phyloP scores from a whole-genome alignment of 2,888 invertebrate species.

The Desoria tigrina region DNA sequence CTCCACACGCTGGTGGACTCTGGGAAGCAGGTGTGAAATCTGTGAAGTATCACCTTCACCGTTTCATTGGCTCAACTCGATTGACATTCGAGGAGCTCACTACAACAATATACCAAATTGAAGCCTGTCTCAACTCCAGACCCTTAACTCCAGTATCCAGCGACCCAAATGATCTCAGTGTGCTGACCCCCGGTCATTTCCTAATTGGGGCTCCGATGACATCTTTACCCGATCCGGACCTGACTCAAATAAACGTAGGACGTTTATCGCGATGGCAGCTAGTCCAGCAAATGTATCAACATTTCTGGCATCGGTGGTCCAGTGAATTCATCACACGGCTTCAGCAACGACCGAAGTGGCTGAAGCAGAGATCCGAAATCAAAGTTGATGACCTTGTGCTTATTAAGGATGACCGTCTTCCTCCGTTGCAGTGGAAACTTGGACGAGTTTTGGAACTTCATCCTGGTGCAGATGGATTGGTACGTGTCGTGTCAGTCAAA shows the following conservation, averaged over 20 bases:
- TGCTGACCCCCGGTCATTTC: too few relatives aligned
- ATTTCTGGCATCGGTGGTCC: too few relatives aligned
- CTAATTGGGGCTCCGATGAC: too few relatives aligned
- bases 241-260: slow-evolving; percentile 4
- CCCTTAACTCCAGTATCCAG: slow-evolving; percentile 44
- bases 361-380: slow-evolving; percentile 3
- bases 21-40: too few relatives aligned
- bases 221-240: slow-evolving; percentile 25
- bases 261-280: slow-evolving; percentile 25
- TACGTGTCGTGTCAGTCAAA: slow-evolving; percentile 53
- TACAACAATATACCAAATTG: slow-evolving; percentile 54
- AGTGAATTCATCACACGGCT: slow-evolving; percentile 29
- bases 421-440: slow-evolving; percentile 46
- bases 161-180: too few relatives aligned
- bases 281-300: slow-evolving; percentile 19
- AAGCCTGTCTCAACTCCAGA: slow-evolving; percentile 54
- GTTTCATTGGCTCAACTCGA: slow-evolving; percentile 48
- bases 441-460: slow-evolving; percentile 51
- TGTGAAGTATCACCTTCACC: slow-evolving; percentile 54
- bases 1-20: too few relatives aligned
- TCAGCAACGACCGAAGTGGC: slow-evolving; percentile 33
- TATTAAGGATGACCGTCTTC: slow-evolving; percentile 27
- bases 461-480: slow-evolving; percentile 54
- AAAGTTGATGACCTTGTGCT: slow-evolving; percentile 27
- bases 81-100: slow-evolving; percentile 54